These are phyloP conservation scores for Porites divaricata DNA, from an alignment of 92 coral and sea anemone species.

Conservation along the genomic window DNA sequence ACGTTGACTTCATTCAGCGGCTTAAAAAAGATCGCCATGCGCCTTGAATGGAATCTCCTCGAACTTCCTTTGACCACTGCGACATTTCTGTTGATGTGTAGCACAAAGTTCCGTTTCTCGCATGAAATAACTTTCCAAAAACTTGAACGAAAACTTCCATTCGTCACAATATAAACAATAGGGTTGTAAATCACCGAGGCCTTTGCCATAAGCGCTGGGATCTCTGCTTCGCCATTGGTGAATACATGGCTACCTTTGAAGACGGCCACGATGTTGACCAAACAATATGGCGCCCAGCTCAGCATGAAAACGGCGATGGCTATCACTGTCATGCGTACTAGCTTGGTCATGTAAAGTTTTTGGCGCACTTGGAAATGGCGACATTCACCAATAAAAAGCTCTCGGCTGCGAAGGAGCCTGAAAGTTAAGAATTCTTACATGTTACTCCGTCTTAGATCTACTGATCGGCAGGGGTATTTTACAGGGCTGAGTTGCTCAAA, in stretches of 20 bases:
- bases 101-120: not conserved
- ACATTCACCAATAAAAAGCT: conserved; percentile 4
- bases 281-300: conserved; percentile 83
- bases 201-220: conserved; percentile 79
- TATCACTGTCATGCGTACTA: conserved; percentile 59
- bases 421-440: not conserved
- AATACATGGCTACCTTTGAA: conserved; percentile 50
- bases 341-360: conserved; percentile 44
- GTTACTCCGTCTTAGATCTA: too few relatives aligned
- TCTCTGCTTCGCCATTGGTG: conserved; percentile 51
- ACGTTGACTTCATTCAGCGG: conserved; percentile 14
- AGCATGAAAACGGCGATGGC: conserved; percentile 63
- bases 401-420: conserved; percentile 32
- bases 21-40: conserved; percentile 26
- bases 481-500: too few relatives aligned
- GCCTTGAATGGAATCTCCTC: not conserved
- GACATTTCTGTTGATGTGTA: conserved; percentile 7
- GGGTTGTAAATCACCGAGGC: conserved; percentile 80
- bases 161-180: conserved; percentile 58
- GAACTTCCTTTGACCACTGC: not conserved
- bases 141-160: conserved; percentile 49
- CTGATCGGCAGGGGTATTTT: too few relatives aligned
- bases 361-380: conserved; percentile 20
- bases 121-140: conserved; percentile 16
- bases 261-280: conserved; percentile 59